phyloP scores from a whole-genome alignment of 1,140 invertebrate species.

The Trichogramma pretiosum region DNA sequence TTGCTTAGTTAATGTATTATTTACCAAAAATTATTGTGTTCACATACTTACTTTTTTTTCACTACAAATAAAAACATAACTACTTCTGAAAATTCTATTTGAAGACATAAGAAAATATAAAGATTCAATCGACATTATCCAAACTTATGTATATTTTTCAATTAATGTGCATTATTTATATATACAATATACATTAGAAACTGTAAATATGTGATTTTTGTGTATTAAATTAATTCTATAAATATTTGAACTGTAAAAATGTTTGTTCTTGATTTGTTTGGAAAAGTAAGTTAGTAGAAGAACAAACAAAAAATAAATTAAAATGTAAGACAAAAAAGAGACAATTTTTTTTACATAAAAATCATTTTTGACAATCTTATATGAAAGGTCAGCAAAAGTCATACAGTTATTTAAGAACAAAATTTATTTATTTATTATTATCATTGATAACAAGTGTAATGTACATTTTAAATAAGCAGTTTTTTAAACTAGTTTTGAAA shows the following conservation, averaged over 20 bases:
- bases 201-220: conserved; percentile 39
- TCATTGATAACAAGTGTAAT: conserved; percentile 6
- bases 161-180: conserved; percentile 35
- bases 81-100: too few relatives aligned
- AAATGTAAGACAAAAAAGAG: too few relatives aligned
- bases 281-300: conserved; percentile 6
- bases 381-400: not conserved
- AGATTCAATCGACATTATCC: too few relatives aligned
- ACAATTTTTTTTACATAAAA: not conserved
- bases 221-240: conserved; percentile 37
- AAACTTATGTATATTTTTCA: conserved; percentile 32
- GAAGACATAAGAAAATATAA: too few relatives aligned
- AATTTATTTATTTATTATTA: conserved; percentile 12
- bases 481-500: conserved; percentile 10
- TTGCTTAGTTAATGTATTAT: too few relatives aligned
- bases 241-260: conserved; percentile 40
- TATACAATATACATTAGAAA: too few relatives aligned
- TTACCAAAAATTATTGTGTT: too few relatives aligned
- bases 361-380: not conserved
- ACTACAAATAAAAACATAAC: too few relatives aligned
- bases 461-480: conserved; percentile 11
- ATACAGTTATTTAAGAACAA: not conserved
- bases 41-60: too few relatives aligned
- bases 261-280: conserved; percentile 12
- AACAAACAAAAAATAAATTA: too few relatives aligned